These are phyloP conservation scores for Colistium nudipinnis DNA, from an alignment of 2,113 vertebrate genomes.

Conservation along the genomic window DNA sequence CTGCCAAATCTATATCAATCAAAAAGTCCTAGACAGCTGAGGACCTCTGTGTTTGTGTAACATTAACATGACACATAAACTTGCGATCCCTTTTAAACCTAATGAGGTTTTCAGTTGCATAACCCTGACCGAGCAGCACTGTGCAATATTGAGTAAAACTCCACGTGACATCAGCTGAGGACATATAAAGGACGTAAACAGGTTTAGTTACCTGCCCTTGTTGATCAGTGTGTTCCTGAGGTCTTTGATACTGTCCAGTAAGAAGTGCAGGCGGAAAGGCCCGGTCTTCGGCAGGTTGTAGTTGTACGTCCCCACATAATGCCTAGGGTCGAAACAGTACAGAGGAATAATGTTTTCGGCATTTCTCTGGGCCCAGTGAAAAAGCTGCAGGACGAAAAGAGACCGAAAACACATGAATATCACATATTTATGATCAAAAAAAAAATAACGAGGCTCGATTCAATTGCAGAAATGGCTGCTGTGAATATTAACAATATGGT, in stretches of 20 bases:
- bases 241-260: constrained; percentile 83
- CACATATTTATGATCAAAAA: too few species aligned
- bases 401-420: neutral
- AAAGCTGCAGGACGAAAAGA: constrained; percentile 67
- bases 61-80: neutral
- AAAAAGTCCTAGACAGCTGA: constrained; percentile 37
- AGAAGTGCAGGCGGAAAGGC: constrained; percentile 81
- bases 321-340: constrained; percentile 87
- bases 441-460: neutral
- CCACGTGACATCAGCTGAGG: neutral
- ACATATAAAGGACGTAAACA: neutral
- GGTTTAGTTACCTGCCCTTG: constrained; percentile 80
- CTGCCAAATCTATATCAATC: constrained; percentile 10
- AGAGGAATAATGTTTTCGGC: constrained; percentile 83
- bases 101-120: neutral
- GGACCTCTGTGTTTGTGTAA: neutral
- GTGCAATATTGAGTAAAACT: neutral
- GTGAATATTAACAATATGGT: too few species aligned
- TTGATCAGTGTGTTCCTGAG: constrained; percentile 77
- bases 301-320: constrained; percentile 78
- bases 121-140: neutral
- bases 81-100: too few species aligned
- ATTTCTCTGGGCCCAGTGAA: constrained; percentile 83
- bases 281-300: constrained; percentile 83
- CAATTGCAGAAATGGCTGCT: neutral